A percentile compares a stretch with the other conserved stretches of the same genome.
Evolutionary conservation across 37 sponge, comb jelly and placozoan species (phyloP).

Genomic region (Amphimedon queenslandica): DNA sequence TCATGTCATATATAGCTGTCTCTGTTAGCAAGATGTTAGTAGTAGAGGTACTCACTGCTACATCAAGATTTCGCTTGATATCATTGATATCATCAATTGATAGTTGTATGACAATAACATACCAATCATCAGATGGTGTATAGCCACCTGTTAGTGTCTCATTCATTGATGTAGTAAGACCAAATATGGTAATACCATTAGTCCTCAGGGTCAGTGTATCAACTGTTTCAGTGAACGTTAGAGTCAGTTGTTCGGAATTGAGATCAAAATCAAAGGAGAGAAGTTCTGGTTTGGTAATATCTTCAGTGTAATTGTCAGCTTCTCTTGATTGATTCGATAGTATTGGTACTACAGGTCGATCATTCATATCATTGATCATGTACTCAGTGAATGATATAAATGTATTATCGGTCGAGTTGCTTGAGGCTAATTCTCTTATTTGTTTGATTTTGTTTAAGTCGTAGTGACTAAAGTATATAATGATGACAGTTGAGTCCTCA

Average conservation of each 20-base stretch:
- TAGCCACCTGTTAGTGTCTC: conserved; percentile 66
- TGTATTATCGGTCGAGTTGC: conserved; percentile 33
- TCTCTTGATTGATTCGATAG: conserved; percentile 4
- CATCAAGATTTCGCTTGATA: conserved; percentile 58
- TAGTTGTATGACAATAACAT: conserved; percentile 70
- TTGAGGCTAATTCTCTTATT: conserved; percentile 56
- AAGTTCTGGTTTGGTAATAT: conserved; percentile 68
- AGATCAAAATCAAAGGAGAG: conserved; percentile 73
- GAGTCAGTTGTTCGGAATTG: conserved; percentile 59
- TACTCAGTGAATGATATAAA: conserved; percentile 45
- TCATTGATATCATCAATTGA: conserved; percentile 73
- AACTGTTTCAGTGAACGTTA: conserved; percentile 83
- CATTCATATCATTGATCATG: conserved; percentile 75
- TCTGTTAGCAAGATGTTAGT: conserved; percentile 48
- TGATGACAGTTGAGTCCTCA: conserved; percentile 62
- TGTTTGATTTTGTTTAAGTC: conserved; percentile 86
- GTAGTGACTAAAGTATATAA: conserved; percentile 47
- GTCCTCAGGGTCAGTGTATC: conserved; percentile 58
- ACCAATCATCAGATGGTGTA: conserved; percentile 57
- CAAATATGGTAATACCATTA: conserved; percentile 46
- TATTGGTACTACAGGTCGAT: conserved; percentile 33
- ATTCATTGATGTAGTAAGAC: conserved; percentile 10
- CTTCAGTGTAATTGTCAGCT: conserved; percentile 52
- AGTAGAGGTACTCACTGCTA: conserved; percentile 54
- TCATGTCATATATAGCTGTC: conserved; percentile 75